Evolutionary conservation across 2,113 vertebrate species (phyloP), one percentile per base, ranked within the genome.

Genomic region (Apus apus): DNA sequence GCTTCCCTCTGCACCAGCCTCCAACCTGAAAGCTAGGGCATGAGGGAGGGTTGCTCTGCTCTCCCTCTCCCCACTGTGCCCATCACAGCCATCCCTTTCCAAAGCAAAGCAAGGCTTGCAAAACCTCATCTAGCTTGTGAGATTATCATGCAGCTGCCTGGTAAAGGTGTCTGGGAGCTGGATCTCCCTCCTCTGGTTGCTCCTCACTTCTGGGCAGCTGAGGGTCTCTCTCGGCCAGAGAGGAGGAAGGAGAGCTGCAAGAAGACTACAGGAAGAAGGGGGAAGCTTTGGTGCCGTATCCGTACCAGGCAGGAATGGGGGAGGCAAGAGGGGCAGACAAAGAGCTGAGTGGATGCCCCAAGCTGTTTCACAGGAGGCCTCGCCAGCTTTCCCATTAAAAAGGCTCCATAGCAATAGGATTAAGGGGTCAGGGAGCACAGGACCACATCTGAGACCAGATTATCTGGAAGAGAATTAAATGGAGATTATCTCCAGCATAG

Each of bases 391-490:
- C n/a, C 75, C 66, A 93, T 90, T 95, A 95, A 95, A 94, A 43
- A 71, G 38, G 66, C 61, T 95, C 78, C 3, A 14, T 54, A 56
- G 85, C 72, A 87, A 96, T 87, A 90, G 90, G 95, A 97, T 96
- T 97, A 96, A 86, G 53, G 64, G 87, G 74, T 89, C 95, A 90
- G 82, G 64, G 76, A 96, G 87, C 93, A 95, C 30, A 66, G 51
- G 87, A 85, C 79, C 68, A 78, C 66, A 91, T 86, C 62, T 3
- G 7, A 93, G 91, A 92, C 86, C 60, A 82, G 93, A 97, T 96
- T 97, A 94, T 89, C 78, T 65, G 68, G 75, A 94, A 90, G 75
- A 94, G 86, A 96, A 96, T 96, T 97, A 96, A 97, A 93, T 56
- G 64, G 89, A 93, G 91, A 96, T 97, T 97, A 96, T 95, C 88